Evolutionary conservation across 2,888 invertebrate species (phyloP).

Genomic region (Andrena minutula): DNA sequence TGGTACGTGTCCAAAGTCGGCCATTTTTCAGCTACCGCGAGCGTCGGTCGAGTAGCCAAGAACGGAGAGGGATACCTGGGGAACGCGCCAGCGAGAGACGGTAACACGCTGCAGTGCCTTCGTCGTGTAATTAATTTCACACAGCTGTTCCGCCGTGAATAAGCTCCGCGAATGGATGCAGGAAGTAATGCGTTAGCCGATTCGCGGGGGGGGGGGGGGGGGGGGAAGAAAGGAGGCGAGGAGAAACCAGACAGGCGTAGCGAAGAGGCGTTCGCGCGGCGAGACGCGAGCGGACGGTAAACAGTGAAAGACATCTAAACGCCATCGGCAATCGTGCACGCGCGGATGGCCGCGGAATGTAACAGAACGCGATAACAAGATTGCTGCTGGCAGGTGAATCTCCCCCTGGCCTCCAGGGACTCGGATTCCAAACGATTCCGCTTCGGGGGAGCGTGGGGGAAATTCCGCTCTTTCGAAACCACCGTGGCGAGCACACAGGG

Average conservation of each 20-base stretch:
- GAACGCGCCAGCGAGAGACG: conserved; percentile 25
- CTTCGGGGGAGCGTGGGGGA: neutral
- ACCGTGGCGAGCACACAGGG: neutral
- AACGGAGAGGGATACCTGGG: neutral
- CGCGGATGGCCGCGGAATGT: conserved; percentile 45
- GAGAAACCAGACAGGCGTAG: conserved; percentile 34
- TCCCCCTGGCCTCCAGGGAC: neutral
- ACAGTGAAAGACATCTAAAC: conserved; percentile 48
- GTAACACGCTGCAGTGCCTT: conserved; percentile 44
- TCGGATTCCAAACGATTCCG: conserved; percentile 27
- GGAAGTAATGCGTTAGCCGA: conserved; percentile 55
- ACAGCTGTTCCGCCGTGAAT: conserved; percentile 70
- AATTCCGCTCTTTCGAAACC: conserved; percentile 32
- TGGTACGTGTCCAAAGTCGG: no score
- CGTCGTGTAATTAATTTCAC: conserved; percentile 73
- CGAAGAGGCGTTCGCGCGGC: conserved; percentile 23
- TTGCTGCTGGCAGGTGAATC: conserved; percentile 41
- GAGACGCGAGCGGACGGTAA: conserved; percentile 26
- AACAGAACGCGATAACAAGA: conserved; percentile 55
- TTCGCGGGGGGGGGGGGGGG: conserved; percentile 43
- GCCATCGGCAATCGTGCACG: conserved; percentile 53
- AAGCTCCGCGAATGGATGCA: conserved; percentile 48
- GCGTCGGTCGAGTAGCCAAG: neutral
- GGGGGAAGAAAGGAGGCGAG: conserved; percentile 12
- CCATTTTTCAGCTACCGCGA: no score